Conservation (phyloP, 2,797 vertebrate genomes). For the Anolis apletophallus region DNA sequence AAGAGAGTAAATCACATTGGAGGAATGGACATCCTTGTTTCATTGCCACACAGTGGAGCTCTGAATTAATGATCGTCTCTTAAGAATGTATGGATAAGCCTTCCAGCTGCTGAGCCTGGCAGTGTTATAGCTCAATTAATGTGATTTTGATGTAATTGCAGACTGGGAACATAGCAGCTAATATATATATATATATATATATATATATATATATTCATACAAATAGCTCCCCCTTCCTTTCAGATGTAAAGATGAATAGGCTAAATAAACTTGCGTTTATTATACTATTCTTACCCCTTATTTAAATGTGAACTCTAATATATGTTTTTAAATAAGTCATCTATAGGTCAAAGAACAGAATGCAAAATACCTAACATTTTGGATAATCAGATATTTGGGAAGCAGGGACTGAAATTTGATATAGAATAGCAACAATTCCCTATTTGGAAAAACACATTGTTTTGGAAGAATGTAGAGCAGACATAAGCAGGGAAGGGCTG, state of each 20-base stretch:
- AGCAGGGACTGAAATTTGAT: not conserved
- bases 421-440: not conserved
- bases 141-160: constrained; percentile 86
- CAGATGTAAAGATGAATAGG: constrained; percentile 72
- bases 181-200: too few species aligned
- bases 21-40: constrained; percentile 80
- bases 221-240: constrained; percentile 76
- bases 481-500: constrained; percentile 4
- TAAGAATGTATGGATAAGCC: constrained; percentile 83
- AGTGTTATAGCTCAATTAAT: constrained; percentile 87
- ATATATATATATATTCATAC: constrained; percentile 75
- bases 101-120: constrained; percentile 83
- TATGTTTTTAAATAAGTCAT: not conserved
- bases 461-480: constrained; percentile 34
- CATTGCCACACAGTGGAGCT: constrained; percentile 75
- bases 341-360: not conserved
- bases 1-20: constrained; percentile 86
- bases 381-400: not conserved
- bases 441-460: not conserved
- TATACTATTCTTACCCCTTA: constrained; percentile 68
- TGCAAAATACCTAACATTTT: not conserved
- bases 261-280: constrained; percentile 62
- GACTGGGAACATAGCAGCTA: constrained; percentile 76
- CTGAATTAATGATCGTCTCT: constrained; percentile 83
- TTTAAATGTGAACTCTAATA: constrained; percentile 50